Base-by-base conservation (phyloP, 37 sponge, comb jelly and placozoan species). In the Halisarca cf. caerulea region DNA sequence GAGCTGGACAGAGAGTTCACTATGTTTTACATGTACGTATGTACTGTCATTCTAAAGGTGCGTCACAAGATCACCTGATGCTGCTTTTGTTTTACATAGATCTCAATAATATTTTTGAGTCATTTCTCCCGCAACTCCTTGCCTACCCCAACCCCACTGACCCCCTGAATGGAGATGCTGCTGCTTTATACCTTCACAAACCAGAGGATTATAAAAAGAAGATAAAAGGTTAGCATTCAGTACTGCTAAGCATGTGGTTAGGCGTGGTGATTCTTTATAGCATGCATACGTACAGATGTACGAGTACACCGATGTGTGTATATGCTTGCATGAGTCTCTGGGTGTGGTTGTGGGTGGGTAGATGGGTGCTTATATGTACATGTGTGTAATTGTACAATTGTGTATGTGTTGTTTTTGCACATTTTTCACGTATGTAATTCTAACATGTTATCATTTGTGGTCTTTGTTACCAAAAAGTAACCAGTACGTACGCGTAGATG, bases 111-210 rank as follows among this genome's bases (percentile, higher is more conserved):
- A 96, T 98, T 33, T 98, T 98, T 89, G 99, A 98, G 70, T 87
- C 95, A 2, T 98, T 98, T 74, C 85, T 98, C 28, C 99, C 99
- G 33, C 99, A 98, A 72, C 87, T 98, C 64, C 87, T 98, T 9
- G 39, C 97, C 51, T 98, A 98, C 83, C 99, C 99, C 39, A 98
- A 98, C 85, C 97, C 99, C 24, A 66, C 87, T 30, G 99, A 98
- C 78, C 99, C 99, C 27, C 89, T 98, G 78, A 98, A 98, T 85
- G 95, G 97, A 17, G 97, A 98, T 80, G 99, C 99, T 45, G 96
- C 99, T 8, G 91, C 97, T 18, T 86, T 98, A 15, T 94, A 88
- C 53, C 87, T 98, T 44, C 97, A 98, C 86, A 94, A 96, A 86
- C 97, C 97, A 37, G 97, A 98, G 32, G 94, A 96, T n/a, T 98